These are phyloP conservation scores for Cyclina sinensis DNA, from an alignment of 1,140 invertebrate species.

Conservation along the genomic window DNA sequence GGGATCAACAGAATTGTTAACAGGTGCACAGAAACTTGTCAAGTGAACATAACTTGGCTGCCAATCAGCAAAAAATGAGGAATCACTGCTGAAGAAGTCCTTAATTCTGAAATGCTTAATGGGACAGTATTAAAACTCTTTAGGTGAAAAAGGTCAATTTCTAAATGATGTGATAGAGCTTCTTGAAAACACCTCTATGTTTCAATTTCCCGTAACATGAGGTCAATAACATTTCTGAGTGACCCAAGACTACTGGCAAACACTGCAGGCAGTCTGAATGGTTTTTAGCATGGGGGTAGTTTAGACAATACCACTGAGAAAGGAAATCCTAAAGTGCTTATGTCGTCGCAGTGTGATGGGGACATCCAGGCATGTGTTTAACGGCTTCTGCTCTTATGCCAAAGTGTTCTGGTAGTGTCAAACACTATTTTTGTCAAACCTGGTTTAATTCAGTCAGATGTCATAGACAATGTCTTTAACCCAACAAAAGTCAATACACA, in stretches of 20 bases:
- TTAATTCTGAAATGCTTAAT: constrained; percentile 64
- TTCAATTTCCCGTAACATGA: constrained; percentile 46
- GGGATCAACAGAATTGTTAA: constrained; percentile 20
- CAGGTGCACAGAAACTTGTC: constrained; percentile 16
- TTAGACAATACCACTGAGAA: not conserved
- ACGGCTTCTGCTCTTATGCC: constrained; percentile 42
- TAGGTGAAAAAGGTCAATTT: constrained; percentile 8
- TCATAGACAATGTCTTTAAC: constrained; percentile 57
- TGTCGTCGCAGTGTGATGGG: constrained; percentile 57
- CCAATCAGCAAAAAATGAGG: constrained; percentile 49
- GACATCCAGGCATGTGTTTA: constrained; percentile 52
- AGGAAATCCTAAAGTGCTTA: constrained; percentile 20
- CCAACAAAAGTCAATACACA: constrained; percentile 41
- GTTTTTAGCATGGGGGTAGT: constrained; percentile 5
- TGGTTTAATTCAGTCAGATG: constrained; percentile 58
- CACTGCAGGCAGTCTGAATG: constrained; percentile 19
- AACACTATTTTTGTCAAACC: constrained; percentile 17
- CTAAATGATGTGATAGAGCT: constrained; percentile 59
- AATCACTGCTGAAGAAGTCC: constrained; percentile 64
- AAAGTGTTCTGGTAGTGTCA: not conserved
- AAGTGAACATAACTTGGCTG: constrained; percentile 21
- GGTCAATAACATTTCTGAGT: constrained; percentile 23
- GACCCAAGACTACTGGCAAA: constrained; percentile 20
- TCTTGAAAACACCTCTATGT: constrained; percentile 7
- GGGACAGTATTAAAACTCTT: constrained; percentile 22